Conservation (phyloP, 2,797 vertebrate genomes). For the Pseudochirops cupreus region DNA sequence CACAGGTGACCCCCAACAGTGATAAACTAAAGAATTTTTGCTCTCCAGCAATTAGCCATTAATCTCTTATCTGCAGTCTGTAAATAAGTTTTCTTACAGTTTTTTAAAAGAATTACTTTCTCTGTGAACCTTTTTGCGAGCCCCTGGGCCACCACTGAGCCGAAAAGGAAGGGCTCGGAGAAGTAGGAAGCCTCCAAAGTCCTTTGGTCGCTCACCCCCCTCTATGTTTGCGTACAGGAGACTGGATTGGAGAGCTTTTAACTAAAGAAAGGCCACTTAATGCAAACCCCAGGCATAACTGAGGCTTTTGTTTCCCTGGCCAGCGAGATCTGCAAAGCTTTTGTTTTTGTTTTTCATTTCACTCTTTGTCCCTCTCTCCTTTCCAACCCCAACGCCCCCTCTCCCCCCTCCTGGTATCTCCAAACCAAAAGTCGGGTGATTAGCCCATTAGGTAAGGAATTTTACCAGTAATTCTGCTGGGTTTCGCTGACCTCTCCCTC, state of each 20-base stretch:
- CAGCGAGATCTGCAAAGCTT: background rate
- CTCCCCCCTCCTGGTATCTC: background rate
- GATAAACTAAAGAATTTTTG: conserved; percentile 78
- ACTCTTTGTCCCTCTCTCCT: background rate
- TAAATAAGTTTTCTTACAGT: conserved; percentile 71
- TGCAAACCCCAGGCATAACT: background rate
- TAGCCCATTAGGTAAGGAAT: background rate
- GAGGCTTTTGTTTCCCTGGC: background rate
- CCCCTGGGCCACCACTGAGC: background rate
- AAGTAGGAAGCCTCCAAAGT: background rate
- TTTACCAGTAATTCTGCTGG: background rate
- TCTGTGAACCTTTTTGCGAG: background rate
- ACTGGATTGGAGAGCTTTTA: background rate
- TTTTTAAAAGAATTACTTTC: conserved; percentile 29
- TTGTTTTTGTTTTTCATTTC: background rate
- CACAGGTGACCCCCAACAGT: conserved; percentile 72
- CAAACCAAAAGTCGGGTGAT: background rate
- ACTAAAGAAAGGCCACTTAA: conserved; percentile 9
- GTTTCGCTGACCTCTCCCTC: background rate
- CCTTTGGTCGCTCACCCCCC: background rate
- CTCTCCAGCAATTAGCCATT: conserved; percentile 80
- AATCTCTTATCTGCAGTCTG: conserved; percentile 78
- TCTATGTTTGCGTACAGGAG: background rate
- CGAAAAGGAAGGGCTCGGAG: background rate
- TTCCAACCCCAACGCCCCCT: background rate